Conservation (phyloP, 2,888 invertebrate genomes). For the Bellardia pandia region DNA sequence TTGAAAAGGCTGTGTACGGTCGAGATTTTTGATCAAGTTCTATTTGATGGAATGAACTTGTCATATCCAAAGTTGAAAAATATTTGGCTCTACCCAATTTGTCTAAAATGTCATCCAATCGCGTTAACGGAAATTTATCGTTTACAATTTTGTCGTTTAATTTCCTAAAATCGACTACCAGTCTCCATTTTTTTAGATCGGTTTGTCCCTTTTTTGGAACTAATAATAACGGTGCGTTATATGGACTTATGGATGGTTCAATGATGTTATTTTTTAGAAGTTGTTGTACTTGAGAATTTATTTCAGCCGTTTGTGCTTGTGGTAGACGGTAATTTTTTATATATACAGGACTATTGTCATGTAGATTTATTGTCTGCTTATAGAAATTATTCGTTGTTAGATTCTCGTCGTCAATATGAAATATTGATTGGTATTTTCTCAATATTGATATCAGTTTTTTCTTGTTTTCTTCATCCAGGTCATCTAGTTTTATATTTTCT, state of each 20-base stretch:
- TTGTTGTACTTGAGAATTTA: slow-evolving; percentile 17
- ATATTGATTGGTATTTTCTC: no score
- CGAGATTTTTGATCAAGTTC: not conserved
- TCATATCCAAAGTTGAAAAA: slow-evolving; percentile 23
- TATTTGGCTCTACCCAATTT: not conserved
- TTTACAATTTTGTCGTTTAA: slow-evolving; percentile 12
- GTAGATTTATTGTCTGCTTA: not conserved
- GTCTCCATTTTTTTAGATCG: not conserved
- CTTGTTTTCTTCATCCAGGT: no score
- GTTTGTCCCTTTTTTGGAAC: not conserved
- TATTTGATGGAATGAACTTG: slow-evolving; percentile 19
- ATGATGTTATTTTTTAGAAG: slow-evolving; percentile 14
- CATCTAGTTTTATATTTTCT: no score
- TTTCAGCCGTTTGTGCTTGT: slow-evolving; percentile 11
- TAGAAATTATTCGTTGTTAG: no score
- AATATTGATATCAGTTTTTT: no score
- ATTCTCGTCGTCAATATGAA: no score
- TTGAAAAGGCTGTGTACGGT: slow-evolving; percentile 8
- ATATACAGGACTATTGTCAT: slow-evolving; percentile 4
- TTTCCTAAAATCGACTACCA: not conserved
- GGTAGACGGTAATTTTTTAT: slow-evolving; percentile 24
- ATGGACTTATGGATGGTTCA: slow-evolving; percentile 18
- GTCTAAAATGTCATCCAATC: slow-evolving; percentile 12
- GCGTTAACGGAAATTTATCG: not conserved
- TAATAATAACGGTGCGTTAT: slow-evolving; percentile 21